Percentiles rank a stretch among this genome's conserved stretches.
Conservation (phyloP, 1,140 invertebrate genomes). For the Temnothorax longispinosus region DNA sequence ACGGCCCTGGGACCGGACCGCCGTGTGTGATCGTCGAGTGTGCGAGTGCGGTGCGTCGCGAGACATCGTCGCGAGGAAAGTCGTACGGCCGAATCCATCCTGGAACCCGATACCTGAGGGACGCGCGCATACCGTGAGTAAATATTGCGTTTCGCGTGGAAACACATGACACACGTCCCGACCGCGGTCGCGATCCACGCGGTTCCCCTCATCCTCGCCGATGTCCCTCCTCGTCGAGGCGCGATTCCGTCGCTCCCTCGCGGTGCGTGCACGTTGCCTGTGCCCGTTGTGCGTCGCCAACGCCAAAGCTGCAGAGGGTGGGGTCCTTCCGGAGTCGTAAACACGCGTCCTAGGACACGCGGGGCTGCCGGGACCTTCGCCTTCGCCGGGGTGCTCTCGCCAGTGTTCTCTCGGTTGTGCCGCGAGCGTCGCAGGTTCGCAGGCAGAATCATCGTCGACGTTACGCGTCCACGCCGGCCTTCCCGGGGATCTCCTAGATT, state of each 20-base stretch:
- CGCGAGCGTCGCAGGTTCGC: conserved; percentile 18
- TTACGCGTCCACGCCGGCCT: neutral
- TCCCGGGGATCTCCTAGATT: neutral
- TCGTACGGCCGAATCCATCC: conserved; percentile 41
- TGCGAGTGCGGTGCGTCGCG: conserved; percentile 38
- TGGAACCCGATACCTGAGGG: conserved; percentile 28
- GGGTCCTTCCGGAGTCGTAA: conserved; percentile 55
- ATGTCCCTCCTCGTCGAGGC: neutral
- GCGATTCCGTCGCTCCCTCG: neutral
- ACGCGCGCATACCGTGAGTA: conserved; percentile 68
- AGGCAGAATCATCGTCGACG: neutral
- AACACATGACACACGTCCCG: conserved; percentile 54
- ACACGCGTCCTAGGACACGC: conserved; percentile 41
- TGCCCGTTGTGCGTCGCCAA: neutral
- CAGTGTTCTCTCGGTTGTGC: conserved; percentile 60
- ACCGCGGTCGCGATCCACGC: neutral
- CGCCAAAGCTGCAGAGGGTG: conserved; percentile 28
- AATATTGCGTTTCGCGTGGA: conserved; percentile 46
- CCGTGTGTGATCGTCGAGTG: conserved; percentile 59
- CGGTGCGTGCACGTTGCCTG: conserved; percentile 48
- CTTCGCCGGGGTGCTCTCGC: neutral
- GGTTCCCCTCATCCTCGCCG: neutral
- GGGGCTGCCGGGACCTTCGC: too few relatives aligned
- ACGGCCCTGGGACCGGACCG: conserved; percentile 53
- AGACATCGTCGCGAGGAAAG: conserved; percentile 25